Conservation (phyloP, 2,888 invertebrate genomes). For the Tenthredo distinguenda region DNA sequence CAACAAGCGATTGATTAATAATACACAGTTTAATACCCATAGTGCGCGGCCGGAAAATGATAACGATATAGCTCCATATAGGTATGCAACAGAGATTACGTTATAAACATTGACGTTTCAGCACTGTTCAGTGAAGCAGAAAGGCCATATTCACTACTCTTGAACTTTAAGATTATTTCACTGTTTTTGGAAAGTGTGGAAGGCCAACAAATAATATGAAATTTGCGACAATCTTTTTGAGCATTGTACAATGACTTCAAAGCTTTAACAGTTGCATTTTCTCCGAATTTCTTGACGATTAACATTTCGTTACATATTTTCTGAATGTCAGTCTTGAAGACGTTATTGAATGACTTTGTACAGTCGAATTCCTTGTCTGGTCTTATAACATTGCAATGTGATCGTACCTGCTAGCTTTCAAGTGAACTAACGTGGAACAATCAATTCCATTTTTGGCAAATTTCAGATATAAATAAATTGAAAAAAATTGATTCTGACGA, state of each 20-base stretch:
- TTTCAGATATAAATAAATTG: no score
- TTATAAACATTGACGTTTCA: background rate
- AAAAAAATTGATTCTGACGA: no score
- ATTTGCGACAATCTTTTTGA: background rate
- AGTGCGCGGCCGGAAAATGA: background rate
- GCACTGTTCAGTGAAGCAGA: background rate
- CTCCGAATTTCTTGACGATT: no score
- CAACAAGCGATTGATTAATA: background rate
- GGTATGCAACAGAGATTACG: background rate
- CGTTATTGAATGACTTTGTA: no score
- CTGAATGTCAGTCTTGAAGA: no score
- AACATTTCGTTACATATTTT: no score
- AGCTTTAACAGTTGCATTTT: no score
- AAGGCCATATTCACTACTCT: background rate
- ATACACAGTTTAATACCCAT: background rate
- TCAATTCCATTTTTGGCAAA: no score
- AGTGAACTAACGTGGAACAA: no score
- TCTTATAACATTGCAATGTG: no score
- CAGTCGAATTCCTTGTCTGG: no score
- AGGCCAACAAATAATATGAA: background rate
- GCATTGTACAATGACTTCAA: background rate
- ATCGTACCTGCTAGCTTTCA: no score
- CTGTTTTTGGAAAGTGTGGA: background rate
- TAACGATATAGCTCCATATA: background rate
- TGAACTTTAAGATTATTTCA: background rate